Base-by-base conservation (phyloP, 2,888 invertebrate genomes). In the Cylindroiulus punctatus region DNA sequence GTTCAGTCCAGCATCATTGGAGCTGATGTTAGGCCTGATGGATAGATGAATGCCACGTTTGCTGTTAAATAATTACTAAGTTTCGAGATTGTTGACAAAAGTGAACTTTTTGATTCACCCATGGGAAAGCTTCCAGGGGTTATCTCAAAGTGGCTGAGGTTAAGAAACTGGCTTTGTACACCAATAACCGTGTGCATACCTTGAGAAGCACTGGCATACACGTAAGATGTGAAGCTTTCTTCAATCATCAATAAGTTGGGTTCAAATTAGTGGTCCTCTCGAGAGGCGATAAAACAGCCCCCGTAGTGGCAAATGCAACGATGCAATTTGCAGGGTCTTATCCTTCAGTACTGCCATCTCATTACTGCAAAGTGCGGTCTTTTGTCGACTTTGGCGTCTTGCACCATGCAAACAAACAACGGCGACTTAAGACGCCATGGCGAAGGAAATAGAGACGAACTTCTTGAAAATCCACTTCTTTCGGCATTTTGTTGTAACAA, bases 251-350 rank as follows among this genome's bases (percentile, higher is more conserved):
- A 65, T 65, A 65, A 65, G 57, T 65, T 65, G 57, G 22, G 57
- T 65, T 65, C 57, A 65, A 65, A 65, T 65, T 65, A 65, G 57
- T 65, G 57, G 57, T 65, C 57, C 57, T 65, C 57, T 65, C 26
- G 57, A 65, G 57, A 65, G 57, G 57, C 57, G 57, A 65, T 65
- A 65, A 65, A 65, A 65, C 57, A 65, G 57, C 57, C 57, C 57
- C 57, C 22, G 57, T 65, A 65, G 57, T 65, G 57, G 57, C 57
- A 65, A 65, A 65, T 65, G 57, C 57, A 65, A 22, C 57, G 22
- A 65, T 65, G 57, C 57, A 65, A 65, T 65, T 65, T 65, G 57
- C 57, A 65, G 57, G 57, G 57, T 65, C 57, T 65, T 65, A 65
- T 65, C 57, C 57, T 22, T 4, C n/a, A 5, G 57, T 22, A 65